Base-by-base conservation (phyloP, 2,113 vertebrate species). In the Gavia stellata region DNA sequence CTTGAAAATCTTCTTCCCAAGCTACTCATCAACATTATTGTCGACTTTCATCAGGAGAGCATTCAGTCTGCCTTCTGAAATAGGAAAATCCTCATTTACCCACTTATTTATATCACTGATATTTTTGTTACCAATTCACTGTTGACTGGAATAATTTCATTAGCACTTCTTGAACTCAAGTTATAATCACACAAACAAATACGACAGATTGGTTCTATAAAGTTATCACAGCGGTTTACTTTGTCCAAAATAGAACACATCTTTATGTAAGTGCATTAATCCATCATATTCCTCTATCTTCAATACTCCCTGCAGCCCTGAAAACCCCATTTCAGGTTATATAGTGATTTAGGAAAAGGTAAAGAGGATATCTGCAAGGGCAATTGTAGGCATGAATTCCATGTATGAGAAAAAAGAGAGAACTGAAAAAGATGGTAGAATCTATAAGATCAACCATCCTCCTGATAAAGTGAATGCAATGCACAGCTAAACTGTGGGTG, bases 41-140 rank as follows among this genome's bases (percentile, higher is more conserved):
- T 90, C 6, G 10, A 8, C 18, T 81, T 94, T 52, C 33, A 87
- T 94, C 78, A 86, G 47, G 68, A 92, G 23, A 88, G 9, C 17
- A 47, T 86, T 93, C 78, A 83, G 47, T 67, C 42, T 90, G 34
- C 24, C 42, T 96, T 93, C 42, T 78, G 68, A 86, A 86, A 78
- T 14, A 77, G 31, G 45, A 96, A 90, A 94, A 86, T 93, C 36
- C 17, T 91, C 17, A 78, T 91, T 95, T 94, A 71, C 12, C 4
- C 21, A 26, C 47, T 74, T 93, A 78, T 71, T 95, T 86, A 67
- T 95, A 59, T 86, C 44, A 52, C 24, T 36, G 65, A 44, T 88
- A 88, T 92, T 96, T 96, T 91, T 92, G 71, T 72, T 92, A 63
- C 33, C 24, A 62, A 49, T 80, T 94, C 63, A 71, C 16, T 66